phyloP scores from a whole-genome alignment of 2,888 invertebrate species.

The Spodoptera exigua region DNA sequence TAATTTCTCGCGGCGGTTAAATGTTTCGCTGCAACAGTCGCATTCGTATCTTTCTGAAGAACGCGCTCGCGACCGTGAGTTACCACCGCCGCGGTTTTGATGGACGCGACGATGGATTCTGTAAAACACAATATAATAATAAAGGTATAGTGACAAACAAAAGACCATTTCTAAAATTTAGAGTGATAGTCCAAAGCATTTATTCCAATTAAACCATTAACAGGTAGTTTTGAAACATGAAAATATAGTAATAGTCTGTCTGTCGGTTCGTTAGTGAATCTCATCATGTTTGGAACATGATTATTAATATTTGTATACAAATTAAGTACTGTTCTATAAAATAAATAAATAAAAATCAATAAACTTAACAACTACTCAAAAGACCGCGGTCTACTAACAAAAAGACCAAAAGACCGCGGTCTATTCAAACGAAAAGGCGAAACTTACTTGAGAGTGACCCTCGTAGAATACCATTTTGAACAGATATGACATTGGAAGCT shows the following conservation, averaged over 20 bases:
- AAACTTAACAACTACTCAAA: too few species aligned
- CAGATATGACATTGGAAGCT: constrained; percentile 86
- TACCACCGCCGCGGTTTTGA: constrained; percentile 75
- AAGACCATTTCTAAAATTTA: too few species aligned
- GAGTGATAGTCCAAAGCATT: too few species aligned
- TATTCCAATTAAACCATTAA: too few species aligned
- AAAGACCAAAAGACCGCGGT: constrained; percentile 1
- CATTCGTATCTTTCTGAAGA: constrained; percentile 83
- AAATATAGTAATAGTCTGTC: too few species aligned
- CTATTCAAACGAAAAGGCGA: neutral
- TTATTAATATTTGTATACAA: too few species aligned
- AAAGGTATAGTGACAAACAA: too few species aligned
- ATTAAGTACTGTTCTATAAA: too few species aligned
- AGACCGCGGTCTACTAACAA: neutral
- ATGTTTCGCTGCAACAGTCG: constrained; percentile 82
- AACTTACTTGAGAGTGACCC: constrained; percentile 85
- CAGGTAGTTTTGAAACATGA: too few species aligned
- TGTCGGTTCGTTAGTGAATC: too few species aligned
- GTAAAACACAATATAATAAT: constrained; percentile 30
- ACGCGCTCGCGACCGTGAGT: constrained; percentile 72
- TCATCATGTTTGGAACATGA: too few species aligned
- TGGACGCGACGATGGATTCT: constrained; percentile 85
- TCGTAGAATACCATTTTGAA: constrained; percentile 85
- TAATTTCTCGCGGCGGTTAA: constrained; percentile 81
- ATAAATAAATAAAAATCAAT: too few species aligned